These are phyloP conservation scores for Megastigmus dorsalis DNA, from an alignment of 2,888 invertebrate species.

Conservation along the genomic window DNA sequence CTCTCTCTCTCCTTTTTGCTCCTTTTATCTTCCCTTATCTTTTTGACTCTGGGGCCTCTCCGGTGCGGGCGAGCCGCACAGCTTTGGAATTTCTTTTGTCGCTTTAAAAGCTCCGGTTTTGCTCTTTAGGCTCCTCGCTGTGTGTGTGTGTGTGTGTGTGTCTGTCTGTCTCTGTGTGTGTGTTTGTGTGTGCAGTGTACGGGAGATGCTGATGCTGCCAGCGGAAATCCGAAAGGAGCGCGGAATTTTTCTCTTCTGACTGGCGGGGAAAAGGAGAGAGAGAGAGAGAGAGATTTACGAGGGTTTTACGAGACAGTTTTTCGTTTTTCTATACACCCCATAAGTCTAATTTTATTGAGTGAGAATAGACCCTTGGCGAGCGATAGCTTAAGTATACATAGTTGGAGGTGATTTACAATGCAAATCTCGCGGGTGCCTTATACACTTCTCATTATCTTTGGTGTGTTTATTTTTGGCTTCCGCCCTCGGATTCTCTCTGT, in stretches of 20 bases:
- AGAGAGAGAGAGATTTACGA: conserved; percentile 42
- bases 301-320: conserved; percentile 28
- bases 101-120: conserved; percentile 49
- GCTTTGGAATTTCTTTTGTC: conserved; percentile 51
- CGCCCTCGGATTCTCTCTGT: no score
- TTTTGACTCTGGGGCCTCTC: conserved; percentile 15
- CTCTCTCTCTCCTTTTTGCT: neutral
- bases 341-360: conserved; percentile 28
- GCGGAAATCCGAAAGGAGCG: no score
- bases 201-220: no score
- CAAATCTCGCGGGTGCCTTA: no score
- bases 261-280: no score
- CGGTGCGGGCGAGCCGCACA: neutral
- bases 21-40: conserved; percentile 24
- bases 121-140: no score
- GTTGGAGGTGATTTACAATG: conserved; percentile 34
- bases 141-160: no score
- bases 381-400: neutral
- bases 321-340: conserved; percentile 6
- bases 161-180: no score
- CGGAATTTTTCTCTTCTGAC: no score
- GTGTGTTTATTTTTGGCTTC: no score
- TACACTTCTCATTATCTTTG: neutral
- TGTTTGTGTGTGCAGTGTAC: no score
- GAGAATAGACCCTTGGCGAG: conserved; percentile 24